phyloP scores from a whole-genome alignment of 1,140 invertebrate genomes.

The Plodia interpunctella region DNA sequence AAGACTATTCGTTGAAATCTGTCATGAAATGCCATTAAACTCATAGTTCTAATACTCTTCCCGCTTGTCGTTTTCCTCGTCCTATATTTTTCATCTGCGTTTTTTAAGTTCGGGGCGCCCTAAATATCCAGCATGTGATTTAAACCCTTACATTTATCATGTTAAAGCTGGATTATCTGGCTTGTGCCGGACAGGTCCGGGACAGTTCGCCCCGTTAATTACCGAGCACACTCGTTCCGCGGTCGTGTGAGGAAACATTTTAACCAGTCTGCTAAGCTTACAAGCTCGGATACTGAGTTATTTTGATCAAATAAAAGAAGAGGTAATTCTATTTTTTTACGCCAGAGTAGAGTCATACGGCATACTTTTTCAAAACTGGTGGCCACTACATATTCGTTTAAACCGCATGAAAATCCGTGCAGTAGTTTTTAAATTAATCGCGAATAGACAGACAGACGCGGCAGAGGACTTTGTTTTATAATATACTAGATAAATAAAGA shows the following conservation, averaged over 20 bases:
- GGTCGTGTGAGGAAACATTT: neutral
- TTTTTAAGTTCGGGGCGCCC: neutral
- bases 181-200: neutral
- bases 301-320: neutral
- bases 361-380: no score
- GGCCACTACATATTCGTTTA: no score
- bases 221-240: neutral
- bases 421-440: no score
- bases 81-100: neutral
- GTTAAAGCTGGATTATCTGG: constrained; percentile 8
- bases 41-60: no score
- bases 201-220: neutral
- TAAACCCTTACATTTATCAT: constrained; percentile 11
- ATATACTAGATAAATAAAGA: no score
- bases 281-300: neutral
- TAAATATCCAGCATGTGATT: constrained; percentile 12
- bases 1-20: no score
- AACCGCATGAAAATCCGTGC: no score
- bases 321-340: no score
- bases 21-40: no score
- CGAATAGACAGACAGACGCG: no score
- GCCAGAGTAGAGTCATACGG: no score
- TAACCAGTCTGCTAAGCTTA: neutral
- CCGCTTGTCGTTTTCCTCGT: neutral
- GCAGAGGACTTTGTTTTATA: no score